Evolutionary conservation across 2,797 vertebrate species (phyloP), one percentile per base, ranked within the genome.

Genomic region (Peromyscus aztecus): DNA sequence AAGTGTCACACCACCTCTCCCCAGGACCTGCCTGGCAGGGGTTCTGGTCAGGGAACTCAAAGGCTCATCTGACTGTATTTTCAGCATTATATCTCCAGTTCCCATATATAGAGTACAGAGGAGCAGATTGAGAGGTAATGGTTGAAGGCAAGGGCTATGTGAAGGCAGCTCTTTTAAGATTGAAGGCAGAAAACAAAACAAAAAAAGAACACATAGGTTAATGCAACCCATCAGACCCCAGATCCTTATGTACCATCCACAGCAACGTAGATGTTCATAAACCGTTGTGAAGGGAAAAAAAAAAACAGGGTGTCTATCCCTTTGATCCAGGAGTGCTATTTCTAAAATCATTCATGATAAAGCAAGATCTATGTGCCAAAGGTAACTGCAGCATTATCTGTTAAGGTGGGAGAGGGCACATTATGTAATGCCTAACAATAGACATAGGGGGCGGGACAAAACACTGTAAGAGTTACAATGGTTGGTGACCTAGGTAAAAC

Each of bases 261-360:
- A 31, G 80, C 46, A 5, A 2, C 3, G 23, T 10, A n/a, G 8
- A 23, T 80, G 86, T 24, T 43, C 27, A 49, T 49, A 27, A 49
- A 27, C 19, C 12, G 82, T 34, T 0, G 2, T 75, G 59, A 80
- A 91, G 23, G 17, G 57, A 61, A 57, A 90, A 29, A 17, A 17
- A 12, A 16, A 19, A 81, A 9, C 31, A 59, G 57, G 63, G 46
- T 21, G 40, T n/a, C 83, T 67, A 43, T 85, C 24, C 52, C 43
- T 86, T 80, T 37, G 46, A 46, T 8, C n/a, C 7, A 55, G n/a
- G n/a, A 10, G 67, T 75, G 16, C 29, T n/a, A 43, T 59, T 43
- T 65, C 23, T 49, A n/a, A 27, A 75, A 78, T 93, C 93, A 59
- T 71, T 71, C 69, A 80, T 59, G 89, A 63, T 55, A 49, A 57